Evolutionary conservation across 1,140 invertebrate genomes (phyloP).

Genomic region (Polypedilum vanderplanki): DNA sequence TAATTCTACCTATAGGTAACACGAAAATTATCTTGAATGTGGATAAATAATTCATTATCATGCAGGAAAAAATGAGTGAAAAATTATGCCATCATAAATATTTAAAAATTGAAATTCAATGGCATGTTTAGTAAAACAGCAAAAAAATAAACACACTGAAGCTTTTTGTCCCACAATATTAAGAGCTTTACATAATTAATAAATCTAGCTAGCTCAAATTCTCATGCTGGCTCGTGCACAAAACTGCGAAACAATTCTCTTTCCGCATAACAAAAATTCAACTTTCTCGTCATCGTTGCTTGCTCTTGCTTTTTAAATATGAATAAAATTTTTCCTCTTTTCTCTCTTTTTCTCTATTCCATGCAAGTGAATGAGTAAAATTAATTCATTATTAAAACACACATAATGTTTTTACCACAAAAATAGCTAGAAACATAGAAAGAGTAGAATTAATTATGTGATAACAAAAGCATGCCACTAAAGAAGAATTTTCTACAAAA

Average conservation of each 20-base stretch:
- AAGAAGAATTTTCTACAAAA: neutral
- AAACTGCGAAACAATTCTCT: too few species aligned
- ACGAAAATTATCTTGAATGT: too few species aligned
- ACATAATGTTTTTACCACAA: neutral
- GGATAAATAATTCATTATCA: too few species aligned
- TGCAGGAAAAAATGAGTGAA: too few species aligned
- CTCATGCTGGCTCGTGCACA: too few species aligned
- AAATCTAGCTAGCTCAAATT: neutral
- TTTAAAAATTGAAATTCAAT: neutral
- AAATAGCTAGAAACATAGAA: neutral
- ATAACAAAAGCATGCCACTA: constrained; percentile 21
- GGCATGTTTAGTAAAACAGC: neutral
- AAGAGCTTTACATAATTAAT: constrained; percentile 19
- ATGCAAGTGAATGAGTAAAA: neutral
- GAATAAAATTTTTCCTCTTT: neutral
- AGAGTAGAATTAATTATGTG: constrained; percentile 25
- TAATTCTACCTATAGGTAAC: too few species aligned
- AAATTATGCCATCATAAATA: too few species aligned
- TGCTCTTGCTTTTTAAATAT: neutral
- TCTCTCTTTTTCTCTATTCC: neutral
- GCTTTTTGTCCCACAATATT: neutral
- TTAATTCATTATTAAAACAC: constrained; percentile 25
- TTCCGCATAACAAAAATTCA: too few species aligned
- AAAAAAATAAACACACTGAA: neutral
- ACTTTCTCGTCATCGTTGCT: neutral